Evolutionary conservation across 2,113 vertebrate genomes (phyloP), one percentile per base, ranked within the genome.

Genomic region (Pyrgilauda ruficollis): DNA sequence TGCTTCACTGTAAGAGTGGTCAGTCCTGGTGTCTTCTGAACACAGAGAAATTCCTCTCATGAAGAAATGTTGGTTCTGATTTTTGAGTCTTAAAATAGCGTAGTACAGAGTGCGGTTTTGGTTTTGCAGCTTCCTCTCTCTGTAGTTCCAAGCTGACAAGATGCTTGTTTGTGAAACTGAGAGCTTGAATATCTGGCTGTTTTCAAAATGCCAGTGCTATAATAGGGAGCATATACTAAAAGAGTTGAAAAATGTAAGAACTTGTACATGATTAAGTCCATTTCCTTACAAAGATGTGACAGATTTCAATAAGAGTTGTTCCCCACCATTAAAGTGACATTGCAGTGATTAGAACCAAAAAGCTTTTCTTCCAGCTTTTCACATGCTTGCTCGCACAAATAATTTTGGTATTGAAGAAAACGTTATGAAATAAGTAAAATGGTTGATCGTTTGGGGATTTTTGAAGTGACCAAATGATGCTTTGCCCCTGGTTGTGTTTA

Each of bases 151-250:
- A 84, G 73, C 85, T 90, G 92, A 88, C 69, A 74, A 84, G 52
- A 76, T 86, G 59, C 70, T 77, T 93, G 87, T 87, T 96, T 93
- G 58, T 59, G 82, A 83, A 91, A 70, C 19, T 6, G 47, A 24
- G 53, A 77, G 73, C 28, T 64, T 70, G 87, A 88, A 55, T 95
- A 96, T 87, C 75, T 94, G 89, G 26, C 78, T 90, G 85, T 83
- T 96, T 81, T 35, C 52, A 84, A 86, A 96, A 95, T 86, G 85
- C 64, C 85, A 81, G 39, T 13, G 28, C 87, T 91, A 33, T 80
- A 86, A 77, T 72, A 92, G 67, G 72, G 79, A 94, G 35, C 43
- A 59, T 63, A 44, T 81, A 64, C 63, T 90, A 59, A 59, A 83
- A 84, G 15, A 89, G 49, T 47, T 87, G 85, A 93, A 78, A 77